Evolutionary conservation across 2,113 vertebrate genomes (phyloP), one percentile per base, ranked within the genome.

Genomic region (Zingel zingel): DNA sequence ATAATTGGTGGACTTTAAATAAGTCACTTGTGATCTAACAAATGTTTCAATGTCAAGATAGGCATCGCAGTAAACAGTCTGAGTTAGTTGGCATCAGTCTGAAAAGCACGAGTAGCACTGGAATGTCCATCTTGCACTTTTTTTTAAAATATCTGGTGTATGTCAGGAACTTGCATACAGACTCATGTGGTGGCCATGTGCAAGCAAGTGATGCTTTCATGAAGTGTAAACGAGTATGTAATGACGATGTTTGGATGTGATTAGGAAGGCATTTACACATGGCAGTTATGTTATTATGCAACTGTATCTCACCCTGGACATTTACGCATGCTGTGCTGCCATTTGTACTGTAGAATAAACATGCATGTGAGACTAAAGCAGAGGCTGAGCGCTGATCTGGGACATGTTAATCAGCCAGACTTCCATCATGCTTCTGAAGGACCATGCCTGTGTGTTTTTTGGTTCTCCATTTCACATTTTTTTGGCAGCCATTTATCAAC

Each of bases 141-240:
- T 13, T 36, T n/a, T 50, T 1, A 1, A 45, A 47, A 16, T 23
- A 51, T n/a, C 59, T 25, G 50, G 12, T 16, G 18, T 10, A 15
- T 48, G 27, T 54, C 23, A 62, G 74, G 58, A 48, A 19, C 3
- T 19, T 2, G 13, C 16, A 36, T 3, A 1, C 27, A 43, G 63
- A 53, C 25, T 45, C 69, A 73, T 67, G 75, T 39, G 47, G 48
- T 2, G 43, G 5, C 61, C 63, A 45, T 27, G 53, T 73, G 74
- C 4, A 2, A 1, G 53, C 4, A 1, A 1, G 48, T 23, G 8
- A 16, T 12, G 33, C 39, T 43, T 10, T 21, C 21, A 21, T 48
- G 33, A 15, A 62, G 64, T 5, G 80, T 63, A 57, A 58, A 65
- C 50, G 1, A 43, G 18, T 51, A n/a, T 25, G 21, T 21, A 25